Evolutionary conservation across 2,888 invertebrate genomes (phyloP).

Genomic region (Catocala nupta): DNA sequence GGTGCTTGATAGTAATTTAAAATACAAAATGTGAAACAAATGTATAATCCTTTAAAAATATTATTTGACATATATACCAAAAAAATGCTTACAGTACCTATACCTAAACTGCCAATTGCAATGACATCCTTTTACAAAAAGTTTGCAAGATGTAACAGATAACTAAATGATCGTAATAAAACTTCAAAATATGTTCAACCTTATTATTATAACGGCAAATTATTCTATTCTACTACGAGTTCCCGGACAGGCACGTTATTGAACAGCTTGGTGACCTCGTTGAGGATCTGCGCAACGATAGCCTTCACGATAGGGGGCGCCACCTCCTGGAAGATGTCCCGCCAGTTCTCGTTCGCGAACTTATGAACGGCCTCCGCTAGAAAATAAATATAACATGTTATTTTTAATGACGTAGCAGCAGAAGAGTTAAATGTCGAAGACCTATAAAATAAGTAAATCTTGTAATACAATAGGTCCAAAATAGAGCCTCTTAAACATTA

Average conservation of each 20-base stretch:
- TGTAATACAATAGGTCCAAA: too few relatives aligned
- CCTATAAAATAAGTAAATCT: too few relatives aligned
- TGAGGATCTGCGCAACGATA: constrained; percentile 65
- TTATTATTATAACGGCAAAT: neutral
- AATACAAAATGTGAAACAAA: too few relatives aligned
- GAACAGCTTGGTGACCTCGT: constrained; percentile 70
- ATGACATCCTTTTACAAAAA: too few relatives aligned
- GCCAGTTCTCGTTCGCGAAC: constrained; percentile 77
- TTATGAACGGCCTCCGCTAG: constrained; percentile 70
- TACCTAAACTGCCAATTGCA: too few relatives aligned
- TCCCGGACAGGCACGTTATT: constrained; percentile 65
- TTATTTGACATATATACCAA: too few relatives aligned
- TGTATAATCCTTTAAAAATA: too few relatives aligned
- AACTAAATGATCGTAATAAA: neutral
- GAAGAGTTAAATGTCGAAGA: too few relatives aligned
- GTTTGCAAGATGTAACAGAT: too few relatives aligned
- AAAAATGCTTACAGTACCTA: too few relatives aligned
- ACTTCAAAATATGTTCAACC: neutral
- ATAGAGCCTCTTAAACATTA: too few relatives aligned
- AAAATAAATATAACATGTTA: constrained; percentile 27
- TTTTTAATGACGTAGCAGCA: neutral
- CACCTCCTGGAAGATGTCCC: constrained; percentile 76
- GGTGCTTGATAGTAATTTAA: too few relatives aligned
- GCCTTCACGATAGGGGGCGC: constrained; percentile 77
- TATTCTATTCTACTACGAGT: constrained; percentile 59